These are phyloP conservation scores for Syrista parreyssii DNA, from an alignment of 2,888 invertebrate species.

Conservation along the genomic window DNA sequence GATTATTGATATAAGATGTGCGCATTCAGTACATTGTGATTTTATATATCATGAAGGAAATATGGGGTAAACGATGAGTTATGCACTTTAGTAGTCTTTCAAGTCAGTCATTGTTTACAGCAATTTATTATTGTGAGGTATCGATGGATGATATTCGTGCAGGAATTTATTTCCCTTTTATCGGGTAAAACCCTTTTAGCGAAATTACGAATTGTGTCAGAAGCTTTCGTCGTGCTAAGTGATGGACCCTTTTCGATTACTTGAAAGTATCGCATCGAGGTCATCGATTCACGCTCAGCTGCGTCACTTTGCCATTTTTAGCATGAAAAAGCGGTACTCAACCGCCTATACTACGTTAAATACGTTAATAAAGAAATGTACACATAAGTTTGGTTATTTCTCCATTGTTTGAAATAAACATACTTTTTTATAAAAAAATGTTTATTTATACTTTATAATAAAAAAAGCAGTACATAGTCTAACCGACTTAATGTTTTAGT, in stretches of 20 bases:
- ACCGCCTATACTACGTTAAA: background rate
- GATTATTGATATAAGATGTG: background rate
- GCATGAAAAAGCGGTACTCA: background rate
- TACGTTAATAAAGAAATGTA: background rate
- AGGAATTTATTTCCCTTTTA: background rate
- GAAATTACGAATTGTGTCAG: background rate
- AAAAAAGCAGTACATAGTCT: conserved; percentile 33
- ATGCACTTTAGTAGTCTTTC: background rate
- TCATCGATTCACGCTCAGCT: background rate
- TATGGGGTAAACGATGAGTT: background rate
- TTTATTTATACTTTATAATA: conserved; percentile 48
- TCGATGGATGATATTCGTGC: background rate
- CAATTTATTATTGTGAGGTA: background rate
- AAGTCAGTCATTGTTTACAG: too few relatives aligned
- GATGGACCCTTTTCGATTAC: background rate
- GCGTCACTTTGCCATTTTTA: background rate
- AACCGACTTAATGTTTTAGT: conserved; percentile 30
- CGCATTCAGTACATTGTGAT: too few relatives aligned
- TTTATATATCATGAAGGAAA: background rate
- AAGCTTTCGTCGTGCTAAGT: background rate
- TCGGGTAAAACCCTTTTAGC: background rate
- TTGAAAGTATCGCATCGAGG: background rate
- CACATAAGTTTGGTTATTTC: background rate
- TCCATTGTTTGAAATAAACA: background rate
- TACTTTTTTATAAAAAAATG: conserved; percentile 26